These are phyloP conservation scores for Autographa pulchrina DNA, from an alignment of 2,888 invertebrate genomes.

Conservation along the genomic window DNA sequence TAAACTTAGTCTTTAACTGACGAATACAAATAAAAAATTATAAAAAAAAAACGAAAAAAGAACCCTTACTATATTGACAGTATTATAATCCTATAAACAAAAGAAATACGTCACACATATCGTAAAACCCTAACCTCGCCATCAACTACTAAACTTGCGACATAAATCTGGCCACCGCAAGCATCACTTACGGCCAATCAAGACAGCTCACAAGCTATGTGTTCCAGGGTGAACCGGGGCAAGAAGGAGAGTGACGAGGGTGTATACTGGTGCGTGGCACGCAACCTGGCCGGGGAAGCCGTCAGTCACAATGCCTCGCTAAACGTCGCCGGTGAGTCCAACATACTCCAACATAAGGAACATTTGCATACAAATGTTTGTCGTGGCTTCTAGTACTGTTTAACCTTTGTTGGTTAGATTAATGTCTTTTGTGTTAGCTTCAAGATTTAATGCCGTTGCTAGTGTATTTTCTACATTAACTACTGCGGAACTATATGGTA, in stretches of 20 bases:
- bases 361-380: slow-evolving; percentile 61
- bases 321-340: slow-evolving; percentile 95
- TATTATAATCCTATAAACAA: neutral
- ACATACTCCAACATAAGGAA: slow-evolving; percentile 24
- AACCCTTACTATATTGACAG: neutral
- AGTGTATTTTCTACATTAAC: neutral
- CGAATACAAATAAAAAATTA: neutral
- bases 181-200: slow-evolving; percentile 40
- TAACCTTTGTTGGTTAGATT: slow-evolving; percentile 49
- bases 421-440: slow-evolving; percentile 24
- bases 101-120: neutral
- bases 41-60: too few relatives aligned
- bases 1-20: neutral
- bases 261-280: slow-evolving; percentile 98
- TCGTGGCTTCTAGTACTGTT: slow-evolving; percentile 38
- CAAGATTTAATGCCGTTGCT: slow-evolving; percentile 9
- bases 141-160: neutral
- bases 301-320: slow-evolving; percentile 98
- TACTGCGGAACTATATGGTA: neutral
- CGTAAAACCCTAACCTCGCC: neutral
- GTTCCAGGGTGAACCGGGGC: slow-evolving; percentile 93
- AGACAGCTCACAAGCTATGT: slow-evolving; percentile 52
- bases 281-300: slow-evolving; percentile 96
- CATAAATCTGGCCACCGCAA: slow-evolving; percentile 24
- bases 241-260: slow-evolving; percentile 98